phyloP scores from a whole-genome alignment of 2,888 invertebrate species.

The Habrosyne pyritoides region DNA sequence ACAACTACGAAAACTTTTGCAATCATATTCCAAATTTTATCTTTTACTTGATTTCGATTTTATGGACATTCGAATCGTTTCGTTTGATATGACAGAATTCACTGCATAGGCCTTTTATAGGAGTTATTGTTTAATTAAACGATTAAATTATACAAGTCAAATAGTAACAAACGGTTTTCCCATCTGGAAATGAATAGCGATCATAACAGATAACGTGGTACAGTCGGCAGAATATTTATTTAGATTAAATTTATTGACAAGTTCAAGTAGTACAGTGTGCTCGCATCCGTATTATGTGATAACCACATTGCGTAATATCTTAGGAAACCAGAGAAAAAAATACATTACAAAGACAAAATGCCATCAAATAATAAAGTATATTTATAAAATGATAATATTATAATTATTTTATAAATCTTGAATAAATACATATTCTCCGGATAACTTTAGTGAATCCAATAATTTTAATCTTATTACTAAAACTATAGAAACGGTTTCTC shows the following conservation, averaged over 20 bases:
- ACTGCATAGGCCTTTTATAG: constrained; percentile 57
- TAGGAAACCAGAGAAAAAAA: too few species aligned
- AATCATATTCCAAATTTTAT: constrained; percentile 52
- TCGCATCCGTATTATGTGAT: not conserved
- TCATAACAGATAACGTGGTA: constrained; percentile 53
- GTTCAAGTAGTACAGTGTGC: not conserved
- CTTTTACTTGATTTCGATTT: constrained; percentile 23
- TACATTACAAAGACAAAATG: too few species aligned
- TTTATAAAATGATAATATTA: too few species aligned
- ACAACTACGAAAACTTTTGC: constrained; percentile 60
- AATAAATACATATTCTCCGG: too few species aligned
- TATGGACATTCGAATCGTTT: constrained; percentile 34
- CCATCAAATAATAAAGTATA: too few species aligned
- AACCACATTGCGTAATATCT: too few species aligned
- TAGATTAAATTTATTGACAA: not conserved
- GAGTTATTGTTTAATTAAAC: constrained; percentile 48
- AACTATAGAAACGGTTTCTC: too few species aligned
- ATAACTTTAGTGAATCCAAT: too few species aligned
- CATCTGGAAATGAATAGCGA: constrained; percentile 49
- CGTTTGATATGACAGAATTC: constrained; percentile 27
- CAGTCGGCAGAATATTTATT: constrained; percentile 24
- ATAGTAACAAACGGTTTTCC: constrained; percentile 65
- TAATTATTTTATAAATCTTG: too few species aligned
- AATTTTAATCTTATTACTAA: too few species aligned
- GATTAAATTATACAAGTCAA: constrained; percentile 50